Evolutionary conservation across 2,113 vertebrate species (phyloP).

Genomic region (Pedionomus torquatus): DNA sequence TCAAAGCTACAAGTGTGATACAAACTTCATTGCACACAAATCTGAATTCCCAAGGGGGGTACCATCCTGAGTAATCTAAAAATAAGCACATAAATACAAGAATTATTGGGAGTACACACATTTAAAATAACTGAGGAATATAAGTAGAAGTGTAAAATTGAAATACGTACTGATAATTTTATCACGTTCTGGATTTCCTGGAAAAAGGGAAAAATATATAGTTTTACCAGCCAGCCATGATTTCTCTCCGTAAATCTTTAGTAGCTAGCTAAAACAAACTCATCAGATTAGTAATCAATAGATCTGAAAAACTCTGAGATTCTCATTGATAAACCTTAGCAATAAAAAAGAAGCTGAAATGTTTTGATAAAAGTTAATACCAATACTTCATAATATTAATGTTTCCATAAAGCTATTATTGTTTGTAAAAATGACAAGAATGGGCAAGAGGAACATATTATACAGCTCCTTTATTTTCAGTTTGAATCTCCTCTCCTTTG

Average conservation of each 20-base stretch:
- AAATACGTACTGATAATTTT: slow-evolving; percentile 57
- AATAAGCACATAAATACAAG: background rate
- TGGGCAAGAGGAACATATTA: background rate
- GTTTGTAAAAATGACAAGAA: background rate
- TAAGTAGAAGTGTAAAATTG: background rate
- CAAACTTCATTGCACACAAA: background rate
- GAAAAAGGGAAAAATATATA: background rate
- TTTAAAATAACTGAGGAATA: background rate
- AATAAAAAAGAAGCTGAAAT: background rate
- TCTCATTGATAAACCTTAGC: background rate
- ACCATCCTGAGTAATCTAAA: slow-evolving; percentile 45
- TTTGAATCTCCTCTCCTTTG: background rate
- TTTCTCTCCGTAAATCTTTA: background rate
- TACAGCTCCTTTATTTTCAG: background rate
- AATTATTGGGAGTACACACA: background rate
- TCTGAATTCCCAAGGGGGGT: background rate
- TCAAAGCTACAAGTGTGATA: background rate
- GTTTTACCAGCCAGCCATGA: background rate
- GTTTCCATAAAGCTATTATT: background rate
- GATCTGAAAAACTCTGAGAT: background rate
- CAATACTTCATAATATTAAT: background rate
- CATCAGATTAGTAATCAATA: background rate
- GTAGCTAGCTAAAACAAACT: background rate
- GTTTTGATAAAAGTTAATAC: background rate
- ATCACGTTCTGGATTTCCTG: slow-evolving; percentile 63